Base-by-base conservation (phyloP, 2,888 invertebrate genomes). In the Pharmacophagus antenor region DNA sequence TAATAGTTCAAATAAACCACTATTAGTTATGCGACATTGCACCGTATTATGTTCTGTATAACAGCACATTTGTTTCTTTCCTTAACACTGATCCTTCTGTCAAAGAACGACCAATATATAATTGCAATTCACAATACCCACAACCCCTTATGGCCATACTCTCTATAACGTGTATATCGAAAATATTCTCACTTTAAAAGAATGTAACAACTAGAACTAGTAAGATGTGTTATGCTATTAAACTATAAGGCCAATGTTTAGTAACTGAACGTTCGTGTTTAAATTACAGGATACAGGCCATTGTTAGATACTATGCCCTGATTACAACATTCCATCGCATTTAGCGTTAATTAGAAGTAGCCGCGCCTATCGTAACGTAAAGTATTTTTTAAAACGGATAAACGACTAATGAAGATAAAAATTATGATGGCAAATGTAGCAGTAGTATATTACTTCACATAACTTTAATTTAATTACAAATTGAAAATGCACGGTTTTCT, bases 261-360 rank as follows among this genome's bases (percentile, higher is more conserved):
- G 49, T 56, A 18, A 15, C 42, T 23, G 48, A 44, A 57, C 21
- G 20, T 21, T n/a, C n/a, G n/a, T n/a, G n/a, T n/a, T 27, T 22
- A 50, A 17, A 44, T 50, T 57, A 18, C 27, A 51, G 31, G 31
- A 46, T 27, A 57, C 22, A 17, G 10, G 17, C 44, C 50, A 51
- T 57, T 57, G 51, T 57, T 51, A 31, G 46, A n/a, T 46, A 42
- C 22, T 2, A 18, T 20, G 27, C 8, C 25, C 25, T 12, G 42
- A 42, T 42, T 44, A n/a, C 49, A 57, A 42, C 50, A 50, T 50
- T 57, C 50, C 27, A 42, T 8, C 21, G 20, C 18, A 25, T 20
- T 17, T 47, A 56, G 20, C 27, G 27, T 49, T 42, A 50, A 57
- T 31, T 15, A 12, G 15, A 31, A 31, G 12, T 31, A 15, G 15